These are phyloP conservation scores for Pipra filicauda DNA, from an alignment of 2,113 vertebrate species.

Conservation along the genomic window DNA sequence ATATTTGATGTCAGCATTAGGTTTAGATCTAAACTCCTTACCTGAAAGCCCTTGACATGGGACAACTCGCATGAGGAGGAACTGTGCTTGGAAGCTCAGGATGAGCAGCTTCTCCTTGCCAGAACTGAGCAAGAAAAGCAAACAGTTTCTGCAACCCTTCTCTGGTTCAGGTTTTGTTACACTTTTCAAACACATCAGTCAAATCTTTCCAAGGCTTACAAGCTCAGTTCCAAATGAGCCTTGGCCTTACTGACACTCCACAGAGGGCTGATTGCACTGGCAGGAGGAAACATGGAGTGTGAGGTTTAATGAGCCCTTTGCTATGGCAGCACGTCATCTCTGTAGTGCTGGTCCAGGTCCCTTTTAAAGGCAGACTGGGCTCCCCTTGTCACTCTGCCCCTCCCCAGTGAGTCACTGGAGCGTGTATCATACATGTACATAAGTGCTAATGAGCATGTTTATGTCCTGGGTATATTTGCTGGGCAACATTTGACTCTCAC, in stretches of 20 bases:
- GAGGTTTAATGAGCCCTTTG: neutral
- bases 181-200: neutral
- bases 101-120: conserved; percentile 21
- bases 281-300: neutral
- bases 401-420: neutral
- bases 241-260: neutral
- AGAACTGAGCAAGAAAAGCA: conserved; percentile 29
- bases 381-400: neutral
- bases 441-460: neutral
- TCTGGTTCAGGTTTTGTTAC: neutral
- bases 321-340: neutral
- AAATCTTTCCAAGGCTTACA: neutral
- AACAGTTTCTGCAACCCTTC: neutral
- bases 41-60: neutral
- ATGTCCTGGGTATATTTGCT: neutral
- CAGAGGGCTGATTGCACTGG: neutral
- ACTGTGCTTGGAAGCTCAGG: neutral
- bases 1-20: neutral
- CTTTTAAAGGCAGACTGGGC: neutral
- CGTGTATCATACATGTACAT: neutral
- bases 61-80: neutral
- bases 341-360: neutral
- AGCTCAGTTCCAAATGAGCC: neutral
- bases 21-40: neutral
- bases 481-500: neutral